These are phyloP conservation scores for Oryctolagus cuniculus DNA, from an alignment of 2,113 vertebrate species.

Conservation along the genomic window mOryCun1.1 NC_091442.1:103549501-103550000, in stretches of 20 bases:
- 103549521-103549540: neutral
- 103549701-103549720: neutral
- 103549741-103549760: neutral
- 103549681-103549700: neutral
- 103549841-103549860: conserved; percentile 14
- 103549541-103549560: neutral
- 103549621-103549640: neutral
- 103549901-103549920: neutral
- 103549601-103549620: neutral
- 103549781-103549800: neutral
- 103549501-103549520: neutral
- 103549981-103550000: neutral
- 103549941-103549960: neutral
- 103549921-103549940: neutral
- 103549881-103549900: neutral
- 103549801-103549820: neutral
- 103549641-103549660: neutral
- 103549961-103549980: neutral
- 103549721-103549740: neutral
- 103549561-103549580: neutral
- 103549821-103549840: neutral
- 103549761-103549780: neutral
- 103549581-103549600: neutral
- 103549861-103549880: neutral
- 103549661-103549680: conserved; percentile 39